phyloP scores from a whole-genome alignment of 1,140 invertebrate species.

The Trichonephila inaurata region DNA sequence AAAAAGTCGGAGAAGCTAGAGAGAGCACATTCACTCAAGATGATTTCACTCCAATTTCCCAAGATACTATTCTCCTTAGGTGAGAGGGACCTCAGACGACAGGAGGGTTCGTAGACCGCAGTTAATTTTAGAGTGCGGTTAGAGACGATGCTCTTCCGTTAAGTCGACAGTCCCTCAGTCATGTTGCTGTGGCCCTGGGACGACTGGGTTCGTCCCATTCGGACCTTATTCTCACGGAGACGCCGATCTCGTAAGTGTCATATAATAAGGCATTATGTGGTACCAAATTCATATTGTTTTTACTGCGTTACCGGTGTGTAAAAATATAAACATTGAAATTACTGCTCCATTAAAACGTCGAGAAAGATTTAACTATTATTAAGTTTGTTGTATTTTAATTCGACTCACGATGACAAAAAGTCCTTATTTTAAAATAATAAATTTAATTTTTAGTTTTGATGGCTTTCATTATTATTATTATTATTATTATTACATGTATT shows the following conservation, averaged over 20 bases:
- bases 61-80: neutral
- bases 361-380: no score
- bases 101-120: slow-evolving; percentile 30
- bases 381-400: no score
- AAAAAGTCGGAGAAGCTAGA: neutral
- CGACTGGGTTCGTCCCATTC: slow-evolving; percentile 41
- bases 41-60: slow-evolving; percentile 5
- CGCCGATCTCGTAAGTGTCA: slow-evolving; percentile 45
- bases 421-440: no score
- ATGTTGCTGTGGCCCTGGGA: slow-evolving; percentile 6
- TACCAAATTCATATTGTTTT: no score
- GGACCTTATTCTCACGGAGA: slow-evolving; percentile 38
- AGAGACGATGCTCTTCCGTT: neutral
- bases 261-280: no score
- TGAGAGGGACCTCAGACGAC: neutral
- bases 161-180: slow-evolving; percentile 14
- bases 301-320: neutral
- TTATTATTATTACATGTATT: no score
- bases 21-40: neutral
- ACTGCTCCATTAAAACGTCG: no score
- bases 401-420: no score
- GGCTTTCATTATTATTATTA: no score
- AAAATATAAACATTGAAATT: neutral
- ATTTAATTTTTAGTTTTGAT: no score
- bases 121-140: slow-evolving; percentile 36